Conservation (phyloP, 2,888 invertebrate genomes). For the Zhengitettix transpicula region DNA sequence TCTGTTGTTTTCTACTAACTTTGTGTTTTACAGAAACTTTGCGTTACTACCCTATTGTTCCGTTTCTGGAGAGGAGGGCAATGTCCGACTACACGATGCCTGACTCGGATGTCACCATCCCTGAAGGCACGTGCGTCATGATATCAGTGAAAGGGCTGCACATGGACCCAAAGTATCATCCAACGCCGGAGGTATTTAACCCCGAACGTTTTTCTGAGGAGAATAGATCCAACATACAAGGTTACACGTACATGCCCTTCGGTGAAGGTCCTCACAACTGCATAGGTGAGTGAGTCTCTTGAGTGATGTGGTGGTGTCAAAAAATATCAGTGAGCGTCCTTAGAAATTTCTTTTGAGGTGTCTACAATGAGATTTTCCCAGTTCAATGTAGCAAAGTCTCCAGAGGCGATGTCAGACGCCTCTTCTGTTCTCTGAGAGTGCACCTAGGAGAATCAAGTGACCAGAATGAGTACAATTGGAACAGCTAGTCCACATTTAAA, state of each 20-base stretch:
- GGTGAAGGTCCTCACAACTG: slow-evolving; percentile 11
- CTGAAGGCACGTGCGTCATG: slow-evolving; percentile 7
- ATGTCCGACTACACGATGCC: slow-evolving; percentile 16
- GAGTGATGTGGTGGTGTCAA: too few relatives aligned
- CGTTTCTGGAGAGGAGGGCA: slow-evolving; percentile 20
- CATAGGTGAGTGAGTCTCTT: slow-evolving; percentile 11
- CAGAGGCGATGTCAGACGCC: too few relatives aligned
- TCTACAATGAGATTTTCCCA: too few relatives aligned
- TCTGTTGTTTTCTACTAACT: background rate
- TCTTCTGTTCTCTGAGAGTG: too few relatives aligned
- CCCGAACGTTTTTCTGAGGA: slow-evolving; percentile 9
- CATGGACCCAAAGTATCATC: slow-evolving; percentile 6
- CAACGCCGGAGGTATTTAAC: slow-evolving; percentile 8
- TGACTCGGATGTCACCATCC: slow-evolving; percentile 1
- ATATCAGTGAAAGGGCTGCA: slow-evolving; percentile 6
- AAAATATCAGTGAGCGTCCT: too few relatives aligned
- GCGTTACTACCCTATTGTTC: slow-evolving; percentile 18
- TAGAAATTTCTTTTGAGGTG: too few relatives aligned
- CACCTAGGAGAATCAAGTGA: too few relatives aligned
- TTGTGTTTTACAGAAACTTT: slow-evolving; percentile 18
- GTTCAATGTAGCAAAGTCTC: too few relatives aligned
- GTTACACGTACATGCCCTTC: slow-evolving; percentile 9
- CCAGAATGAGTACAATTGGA: too few relatives aligned
- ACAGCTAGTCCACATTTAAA: too few relatives aligned
- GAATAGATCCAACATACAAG: background rate